Conservation (phyloP, 2,113 vertebrate species). For the Ia io region DNA sequence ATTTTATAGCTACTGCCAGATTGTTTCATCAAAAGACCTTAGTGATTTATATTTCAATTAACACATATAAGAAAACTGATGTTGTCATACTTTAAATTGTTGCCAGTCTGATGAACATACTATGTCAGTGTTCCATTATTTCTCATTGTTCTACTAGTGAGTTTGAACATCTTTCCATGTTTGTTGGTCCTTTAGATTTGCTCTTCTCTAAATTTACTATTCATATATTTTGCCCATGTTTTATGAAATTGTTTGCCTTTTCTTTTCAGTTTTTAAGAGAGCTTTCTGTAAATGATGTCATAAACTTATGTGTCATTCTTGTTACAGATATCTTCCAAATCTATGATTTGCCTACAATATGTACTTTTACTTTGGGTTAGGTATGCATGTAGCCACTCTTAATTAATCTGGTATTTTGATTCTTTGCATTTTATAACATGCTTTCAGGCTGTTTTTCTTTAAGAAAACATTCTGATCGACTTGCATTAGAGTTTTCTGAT, state of each 20-base stretch:
- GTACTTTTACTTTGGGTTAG: background rate
- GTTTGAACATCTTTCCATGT: background rate
- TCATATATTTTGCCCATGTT: background rate
- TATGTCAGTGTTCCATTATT: background rate
- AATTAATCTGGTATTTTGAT: background rate
- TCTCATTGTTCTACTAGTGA: constrained; percentile 21
- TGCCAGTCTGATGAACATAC: background rate
- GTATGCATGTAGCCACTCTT: background rate
- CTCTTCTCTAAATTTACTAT: background rate
- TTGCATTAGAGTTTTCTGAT: background rate
- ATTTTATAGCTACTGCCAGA: background rate
- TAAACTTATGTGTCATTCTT: background rate
- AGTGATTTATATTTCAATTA: constrained; percentile 15
- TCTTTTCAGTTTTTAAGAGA: background rate
- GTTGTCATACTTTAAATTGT: background rate
- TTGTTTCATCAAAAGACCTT: constrained; percentile 13
- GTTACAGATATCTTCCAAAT: background rate
- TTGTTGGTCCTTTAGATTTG: constrained; percentile 21
- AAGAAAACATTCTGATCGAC: background rate
- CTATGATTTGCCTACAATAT: background rate
- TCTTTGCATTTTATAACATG: background rate
- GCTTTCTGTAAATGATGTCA: background rate
- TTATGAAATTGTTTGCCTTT: background rate
- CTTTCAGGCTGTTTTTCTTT: constrained; percentile 28
- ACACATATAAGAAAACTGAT: background rate